These are phyloP conservation scores for Meloidogyne hapla DNA, from an alignment of 1,140 invertebrate genomes.

Conservation along the genomic window DNA sequence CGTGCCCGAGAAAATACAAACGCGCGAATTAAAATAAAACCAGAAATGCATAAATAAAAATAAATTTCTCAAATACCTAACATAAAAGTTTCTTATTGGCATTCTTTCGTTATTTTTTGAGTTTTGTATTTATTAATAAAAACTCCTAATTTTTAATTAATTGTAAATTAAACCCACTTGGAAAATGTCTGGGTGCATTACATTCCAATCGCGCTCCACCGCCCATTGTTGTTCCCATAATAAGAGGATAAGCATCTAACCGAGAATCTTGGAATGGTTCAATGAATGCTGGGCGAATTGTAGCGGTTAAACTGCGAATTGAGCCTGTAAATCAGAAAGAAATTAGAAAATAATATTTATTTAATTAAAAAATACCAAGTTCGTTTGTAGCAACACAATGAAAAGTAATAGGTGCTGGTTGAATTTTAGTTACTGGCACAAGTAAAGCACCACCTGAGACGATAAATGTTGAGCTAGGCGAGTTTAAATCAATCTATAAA, in stretches of 20 bases:
- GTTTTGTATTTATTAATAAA: no score
- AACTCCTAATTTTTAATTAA: not conserved
- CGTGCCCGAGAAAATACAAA: no score
- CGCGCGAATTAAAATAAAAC: no score
- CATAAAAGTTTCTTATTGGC: no score
- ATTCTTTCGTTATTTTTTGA: no score
- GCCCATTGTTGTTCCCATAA: not conserved
- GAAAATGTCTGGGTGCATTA: constrained; percentile 48
- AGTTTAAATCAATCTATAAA: constrained; percentile 35
- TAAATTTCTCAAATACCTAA: no score
- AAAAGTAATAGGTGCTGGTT: constrained; percentile 29
- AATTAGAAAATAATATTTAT: not conserved
- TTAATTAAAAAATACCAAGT: constrained; percentile 30
- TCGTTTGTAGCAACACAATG: constrained; percentile 45
- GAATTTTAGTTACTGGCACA: constrained; percentile 28
- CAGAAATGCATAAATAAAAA: no score
- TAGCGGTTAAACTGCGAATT: constrained; percentile 34
- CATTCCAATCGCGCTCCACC: constrained; percentile 43
- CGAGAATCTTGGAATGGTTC: constrained; percentile 41
- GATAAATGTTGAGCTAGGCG: constrained; percentile 28
- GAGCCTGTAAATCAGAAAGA: constrained; percentile 27
- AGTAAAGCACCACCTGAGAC: constrained; percentile 44
- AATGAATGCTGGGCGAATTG: constrained; percentile 44
- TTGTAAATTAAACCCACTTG: constrained; percentile 32
- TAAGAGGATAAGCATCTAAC: constrained; percentile 43